Conservation (phyloP, 2,888 invertebrate genomes). For the Didymodactylos carnosus region DNA sequence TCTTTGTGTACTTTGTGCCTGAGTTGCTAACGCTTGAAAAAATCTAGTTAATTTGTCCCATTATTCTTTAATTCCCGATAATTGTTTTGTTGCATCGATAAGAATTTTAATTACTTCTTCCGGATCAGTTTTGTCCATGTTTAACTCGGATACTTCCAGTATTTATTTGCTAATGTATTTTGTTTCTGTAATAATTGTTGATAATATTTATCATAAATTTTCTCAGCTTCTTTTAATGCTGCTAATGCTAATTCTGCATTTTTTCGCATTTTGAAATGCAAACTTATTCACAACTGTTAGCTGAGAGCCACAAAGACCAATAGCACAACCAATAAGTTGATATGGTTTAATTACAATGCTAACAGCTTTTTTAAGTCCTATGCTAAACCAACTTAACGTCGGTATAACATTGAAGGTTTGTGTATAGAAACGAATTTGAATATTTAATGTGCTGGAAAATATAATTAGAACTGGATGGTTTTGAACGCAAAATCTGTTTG, state of each 20-base stretch:
- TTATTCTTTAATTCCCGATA: background rate
- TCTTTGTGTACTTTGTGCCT: background rate
- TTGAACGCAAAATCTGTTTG: background rate
- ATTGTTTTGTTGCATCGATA: background rate
- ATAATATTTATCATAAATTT: background rate
- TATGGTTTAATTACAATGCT: too few species aligned
- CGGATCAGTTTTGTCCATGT: background rate
- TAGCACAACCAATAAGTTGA: background rate
- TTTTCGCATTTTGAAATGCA: background rate
- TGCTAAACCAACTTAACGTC: too few species aligned
- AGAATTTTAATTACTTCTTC: background rate
- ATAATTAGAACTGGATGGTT: background rate
- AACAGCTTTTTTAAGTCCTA: too few species aligned
- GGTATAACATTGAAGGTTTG: background rate
- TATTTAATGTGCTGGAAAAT: background rate
- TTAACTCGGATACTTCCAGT: background rate
- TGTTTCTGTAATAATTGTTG: background rate
- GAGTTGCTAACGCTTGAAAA: background rate
- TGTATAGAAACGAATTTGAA: background rate
- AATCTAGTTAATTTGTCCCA: background rate
- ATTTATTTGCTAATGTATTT: background rate
- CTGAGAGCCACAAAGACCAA: too few species aligned
- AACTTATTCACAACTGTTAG: background rate
- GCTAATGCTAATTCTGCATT: background rate
- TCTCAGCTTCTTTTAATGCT: background rate